Percentiles rank a stretch among this genome's conserved stretches.
Evolutionary conservation across 2,113 vertebrate genomes (phyloP).

Genomic region (Gavia stellata): DNA sequence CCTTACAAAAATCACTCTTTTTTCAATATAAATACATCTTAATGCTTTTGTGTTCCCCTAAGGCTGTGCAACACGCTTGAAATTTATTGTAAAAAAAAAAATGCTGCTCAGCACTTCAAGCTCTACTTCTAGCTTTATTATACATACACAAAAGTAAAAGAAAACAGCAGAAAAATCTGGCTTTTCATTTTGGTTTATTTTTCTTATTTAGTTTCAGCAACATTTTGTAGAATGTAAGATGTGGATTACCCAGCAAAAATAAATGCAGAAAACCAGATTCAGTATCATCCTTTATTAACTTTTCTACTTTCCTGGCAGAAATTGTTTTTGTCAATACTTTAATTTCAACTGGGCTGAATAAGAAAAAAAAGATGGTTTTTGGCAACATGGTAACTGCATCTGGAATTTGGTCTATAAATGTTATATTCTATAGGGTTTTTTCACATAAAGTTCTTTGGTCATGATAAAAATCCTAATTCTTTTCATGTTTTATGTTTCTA

Average conservation of each 20-base stretch:
- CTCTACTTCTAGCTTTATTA: not conserved
- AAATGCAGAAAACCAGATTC: not conserved
- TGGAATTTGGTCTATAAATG: not conserved
- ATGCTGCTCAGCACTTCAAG: not conserved
- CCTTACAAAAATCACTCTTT: not conserved
- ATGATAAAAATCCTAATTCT: not conserved
- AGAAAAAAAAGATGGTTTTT: not conserved
- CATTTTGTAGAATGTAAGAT: not conserved
- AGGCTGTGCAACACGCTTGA: not conserved
- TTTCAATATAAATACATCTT: constrained; percentile 43
- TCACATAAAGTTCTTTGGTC: not conserved
- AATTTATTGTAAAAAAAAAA: constrained; percentile 2
- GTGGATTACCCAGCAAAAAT: not conserved
- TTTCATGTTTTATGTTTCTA: not conserved
- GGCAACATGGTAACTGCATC: not conserved
- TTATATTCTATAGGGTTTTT: not conserved
- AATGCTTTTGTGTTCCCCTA: constrained; percentile 1
- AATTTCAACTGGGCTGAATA: not conserved
- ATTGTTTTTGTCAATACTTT: constrained; percentile 28
- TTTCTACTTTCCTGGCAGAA: constrained; percentile 3
- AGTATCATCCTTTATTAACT: not conserved
- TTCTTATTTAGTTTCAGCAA: not conserved
- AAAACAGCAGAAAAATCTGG: not conserved
- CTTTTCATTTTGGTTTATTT: not conserved
- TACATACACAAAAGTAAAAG: not conserved